Evolutionary conservation across 2,113 vertebrate genomes (phyloP).

Genomic region (Prionailurus bengalensis): DNA sequence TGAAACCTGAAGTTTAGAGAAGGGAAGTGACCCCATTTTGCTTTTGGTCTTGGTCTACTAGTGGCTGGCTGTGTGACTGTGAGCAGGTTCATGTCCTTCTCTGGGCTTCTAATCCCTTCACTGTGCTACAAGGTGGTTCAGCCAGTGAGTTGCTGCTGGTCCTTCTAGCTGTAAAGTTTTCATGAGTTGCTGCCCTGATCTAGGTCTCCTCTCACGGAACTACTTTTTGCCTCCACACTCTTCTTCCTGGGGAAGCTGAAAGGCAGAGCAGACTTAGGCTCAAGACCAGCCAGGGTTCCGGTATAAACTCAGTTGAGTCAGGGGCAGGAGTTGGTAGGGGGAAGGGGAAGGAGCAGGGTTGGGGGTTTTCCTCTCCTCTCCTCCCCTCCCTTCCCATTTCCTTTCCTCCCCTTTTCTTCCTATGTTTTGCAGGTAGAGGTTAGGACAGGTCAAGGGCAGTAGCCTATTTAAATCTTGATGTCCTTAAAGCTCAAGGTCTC

Average conservation of each 20-base stretch:
- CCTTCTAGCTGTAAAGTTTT: neutral
- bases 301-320: neutral
- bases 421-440: conserved; percentile 56
- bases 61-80: neutral
- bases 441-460: neutral
- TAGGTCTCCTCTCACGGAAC: neutral
- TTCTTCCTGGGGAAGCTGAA: neutral
- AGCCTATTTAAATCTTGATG: conserved; percentile 9
- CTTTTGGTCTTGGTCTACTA: neutral
- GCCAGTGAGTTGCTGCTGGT: neutral
- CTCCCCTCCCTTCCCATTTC: neutral
- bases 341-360: neutral
- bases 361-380: neutral
- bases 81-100: neutral
- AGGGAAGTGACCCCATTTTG: neutral
- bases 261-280: neutral
- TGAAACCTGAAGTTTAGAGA: neutral
- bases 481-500: neutral
- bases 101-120: neutral
- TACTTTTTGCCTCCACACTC: neutral
- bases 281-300: conserved; percentile 6
- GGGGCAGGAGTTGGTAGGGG: neutral
- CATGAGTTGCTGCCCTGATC: neutral
- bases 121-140: neutral
- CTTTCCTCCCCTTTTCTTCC: accelerated